Evolutionary conservation across 1,140 invertebrate species (phyloP), one percentile per base, ranked within the genome.

Genomic region (Calephelis nemesis): DNA sequence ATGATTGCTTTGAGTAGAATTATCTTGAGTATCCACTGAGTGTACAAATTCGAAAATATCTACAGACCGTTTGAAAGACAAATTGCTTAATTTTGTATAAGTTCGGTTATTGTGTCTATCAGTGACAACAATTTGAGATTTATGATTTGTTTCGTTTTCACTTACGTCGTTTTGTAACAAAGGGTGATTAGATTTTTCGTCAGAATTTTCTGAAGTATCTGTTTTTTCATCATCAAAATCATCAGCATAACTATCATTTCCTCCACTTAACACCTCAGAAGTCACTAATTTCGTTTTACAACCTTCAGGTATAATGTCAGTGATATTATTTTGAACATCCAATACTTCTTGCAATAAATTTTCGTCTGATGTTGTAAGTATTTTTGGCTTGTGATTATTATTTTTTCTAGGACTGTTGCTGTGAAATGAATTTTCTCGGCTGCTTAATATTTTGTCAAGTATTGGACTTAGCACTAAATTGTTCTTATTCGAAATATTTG

Each of bases 41-140:
- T 92, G 91, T 39, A 92, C 66, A 77, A 81, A 92, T 77, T 92
- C 91, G 74, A 87, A 89, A 47, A 90, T 73, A 73, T 92, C 90
- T 1, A 92, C 79, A 48, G 77, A 72, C 62, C 85, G 83, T 74
- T 92, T 92, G 47, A 92, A 82, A 9, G 85, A 88, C 10, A 92
- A 74, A 47, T 84, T 89, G 47, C 77, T 69, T 19, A 66, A 42
- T 77, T 91, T 92, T 11, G 74, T 83, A 39, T 69, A 81, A 42
- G 78, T 85, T 64, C 45, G 71, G 58, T 85, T 79, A 30, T 75
- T 69, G 40, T 65, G 62, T 49, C 73, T 73, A 50, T 65, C 39
- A 47, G 68, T 40, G 19, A 11, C 74, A 66, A 68, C 63, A 8
- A 69, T 47, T 49, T 68, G 48, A 40, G 54, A 40, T 42, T 62